Base-by-base conservation (phyloP, 1,140 invertebrate species). In the Neodiprion virginianus region DNA sequence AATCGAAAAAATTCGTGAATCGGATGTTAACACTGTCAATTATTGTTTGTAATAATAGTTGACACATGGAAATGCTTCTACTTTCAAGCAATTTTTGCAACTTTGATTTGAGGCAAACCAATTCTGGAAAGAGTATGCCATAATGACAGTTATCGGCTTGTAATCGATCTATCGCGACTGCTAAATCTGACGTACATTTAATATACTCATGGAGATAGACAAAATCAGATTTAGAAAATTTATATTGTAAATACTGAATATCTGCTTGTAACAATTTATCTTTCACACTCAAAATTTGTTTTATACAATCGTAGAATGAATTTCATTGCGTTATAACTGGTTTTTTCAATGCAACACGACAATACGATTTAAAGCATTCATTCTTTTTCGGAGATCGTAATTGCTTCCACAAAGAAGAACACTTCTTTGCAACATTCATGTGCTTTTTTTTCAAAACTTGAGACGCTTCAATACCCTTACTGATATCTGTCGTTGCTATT, bases 1-100 rank as follows among this genome's bases (percentile, higher is more conserved):
- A 40, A n/a, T 76, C 68, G 21, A 78, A 79, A 67, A 75, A 71
- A 50, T 68, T 17, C 48, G 21, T 11, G 23, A 79, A 79, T 72
- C 78, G 66, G 3, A 0, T 48, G 48, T 79, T 70, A 8, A 76
- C 23, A 3, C 1, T n/a, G 8, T 4, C 23, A 14, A 72, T 71
- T 40, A 77, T 67, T 65, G 21, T 49, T 61, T 49, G 23, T 14
- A 75, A 40, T 7, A 77, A 67, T 14, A 67, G 66, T 14, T 8
- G 14, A 28, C 61, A 74, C 17, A 21, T 21, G 17, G 17, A 21
- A 21, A 21, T 21, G 17, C 17, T 21, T 21, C 17, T 21, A 21
- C 17, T 21, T 21, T 21, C 17, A 21, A 21, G 17, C 17, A 21
- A 21, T 21, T 21, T 21, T 21, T 21, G 17, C 17, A 21, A 21